Conservation (phyloP, 2,888 invertebrate species). For the Drosophila rubida region DNA sequence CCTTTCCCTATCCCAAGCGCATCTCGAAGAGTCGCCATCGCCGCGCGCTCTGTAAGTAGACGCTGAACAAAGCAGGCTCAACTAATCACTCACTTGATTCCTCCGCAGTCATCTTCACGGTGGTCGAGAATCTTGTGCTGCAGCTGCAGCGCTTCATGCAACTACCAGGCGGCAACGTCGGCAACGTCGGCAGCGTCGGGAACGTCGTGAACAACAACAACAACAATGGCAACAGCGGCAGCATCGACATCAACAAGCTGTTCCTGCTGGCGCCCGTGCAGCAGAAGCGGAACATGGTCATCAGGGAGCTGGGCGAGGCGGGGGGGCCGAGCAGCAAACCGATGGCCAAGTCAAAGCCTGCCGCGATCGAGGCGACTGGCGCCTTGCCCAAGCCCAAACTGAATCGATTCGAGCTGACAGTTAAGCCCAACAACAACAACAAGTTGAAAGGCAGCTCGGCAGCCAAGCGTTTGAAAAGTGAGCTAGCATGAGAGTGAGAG, state of each 20-base stretch:
- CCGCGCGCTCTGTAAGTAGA: constrained; percentile 53
- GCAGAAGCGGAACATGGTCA: no score
- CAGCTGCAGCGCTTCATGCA: constrained; percentile 30
- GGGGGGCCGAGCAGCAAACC: background rate
- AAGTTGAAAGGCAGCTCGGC: background rate
- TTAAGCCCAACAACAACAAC: background rate
- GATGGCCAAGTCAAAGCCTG: background rate
- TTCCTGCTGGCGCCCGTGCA: background rate
- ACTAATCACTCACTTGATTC: no score
- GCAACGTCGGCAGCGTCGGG: no score
- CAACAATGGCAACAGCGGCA: no score
- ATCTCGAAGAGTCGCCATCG: constrained; percentile 19
- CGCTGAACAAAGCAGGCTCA: no score
- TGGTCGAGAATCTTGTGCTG: constrained; percentile 38
- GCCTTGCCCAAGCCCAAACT: constrained; percentile 35
- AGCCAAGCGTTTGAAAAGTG: background rate
- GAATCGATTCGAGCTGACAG: background rate
- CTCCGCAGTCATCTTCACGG: constrained; percentile 34
- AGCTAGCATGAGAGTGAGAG: background rate
- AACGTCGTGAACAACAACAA: background rate
- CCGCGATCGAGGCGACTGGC: constrained; percentile 16
- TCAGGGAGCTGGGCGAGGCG: background rate
- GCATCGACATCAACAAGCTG: background rate
- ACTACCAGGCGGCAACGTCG: background rate
- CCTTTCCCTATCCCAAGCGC: constrained; percentile 46